Evolutionary conservation across 2,797 vertebrate genomes (phyloP), one percentile per base, ranked within the genome.

Genomic region (Spondyliosoma cantharus): DNA sequence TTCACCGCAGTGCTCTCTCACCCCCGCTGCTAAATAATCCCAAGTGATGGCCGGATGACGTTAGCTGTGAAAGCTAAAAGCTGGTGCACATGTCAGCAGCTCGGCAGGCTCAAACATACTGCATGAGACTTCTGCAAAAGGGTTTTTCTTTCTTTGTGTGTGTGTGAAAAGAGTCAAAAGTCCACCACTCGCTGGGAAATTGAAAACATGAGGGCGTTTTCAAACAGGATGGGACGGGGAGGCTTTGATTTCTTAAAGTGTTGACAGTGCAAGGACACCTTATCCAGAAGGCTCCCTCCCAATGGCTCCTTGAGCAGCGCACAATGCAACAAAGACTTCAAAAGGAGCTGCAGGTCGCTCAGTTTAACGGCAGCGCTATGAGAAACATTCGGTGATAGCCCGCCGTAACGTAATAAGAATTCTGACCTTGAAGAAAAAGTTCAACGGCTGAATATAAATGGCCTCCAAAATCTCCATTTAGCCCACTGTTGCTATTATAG

Each of bases 191-290:
- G 57, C 64, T 53, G 56, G 81, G 83, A 90, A 86, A 91, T 89
- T 84, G 64, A 88, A 93, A 90, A 90, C 91, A 91, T 82, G 74
- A 90, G 90, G 86, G 90, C 42, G 69, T 81, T 86, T 86, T 90
- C 64, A 64, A 69, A 65, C 74, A 85, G 84, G 86, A 91, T 81
- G 66, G 83, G 63, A 82, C 73, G 60, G 71, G 66, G 74, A 79
- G 61, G 70, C 91, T 91, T 91, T 93, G 87, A 92, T 90, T 90
- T 79, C 77, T 81, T 45, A 43, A 79, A 80, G 90, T 84, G 92
- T 91, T 91, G 93, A 94, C 91, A 92, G 90, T 56, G 84, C 81
- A 82, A 88, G 81, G 91, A 91, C 89, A 90, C 90, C 88, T 86
- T 82, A 90, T 88, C 87, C 90, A 89, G 81, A 86, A 85, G 54